Evolutionary conservation across 2,797 vertebrate species (phyloP), one percentile per base, ranked within the genome.

Genomic region (Characodon lateralis): DNA sequence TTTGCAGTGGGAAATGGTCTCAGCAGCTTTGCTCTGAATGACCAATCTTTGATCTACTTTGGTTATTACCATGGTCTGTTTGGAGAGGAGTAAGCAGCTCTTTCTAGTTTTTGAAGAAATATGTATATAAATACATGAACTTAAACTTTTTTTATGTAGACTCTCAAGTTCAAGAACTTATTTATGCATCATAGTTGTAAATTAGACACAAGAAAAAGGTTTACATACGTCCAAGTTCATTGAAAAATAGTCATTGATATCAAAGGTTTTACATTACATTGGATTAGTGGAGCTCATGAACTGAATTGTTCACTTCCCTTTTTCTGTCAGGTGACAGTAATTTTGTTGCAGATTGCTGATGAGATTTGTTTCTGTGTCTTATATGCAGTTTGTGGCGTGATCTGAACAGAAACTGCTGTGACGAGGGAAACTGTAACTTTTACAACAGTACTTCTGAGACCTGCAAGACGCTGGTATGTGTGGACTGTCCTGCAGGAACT

Each of bases 61-160:
- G 94, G 90, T 58, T 95, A 96, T 85, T 96, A 95, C 72, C 95
- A 96, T 1, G 95, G 96, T 58, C 93, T 96, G 35, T 95, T 96
- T 83, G 96, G 96, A 91, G 94, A 95, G 82, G 87, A 93, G 96
- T 96, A 89, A 91, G 95, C 89, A 22, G 24, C 22, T 20, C 22
- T 20, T 74, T 83, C 16, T 26, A n/a, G 5, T 63, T 31, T 31
- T 20, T 13, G 13, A 14, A 53, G 28, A 72, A 55, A 12, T 22
- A 14, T 68, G 9, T 3, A 22, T 22, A 63, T 6, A 43, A 24
- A 13, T 66, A 41, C 20, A 35, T 63, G 61, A 20, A 68, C 10
- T 2, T 28, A 56, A 63, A 68, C 65, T 79, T 2, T 74, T 73
- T 72, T 61, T 39, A 3, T 39, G 16, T 72, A n/a, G 59, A 5